A percentile compares a stretch with the other conserved stretches of the same genome.
phyloP scores from a whole-genome alignment of 2,888 invertebrate species.

The Gasteruption jaculator region DNA sequence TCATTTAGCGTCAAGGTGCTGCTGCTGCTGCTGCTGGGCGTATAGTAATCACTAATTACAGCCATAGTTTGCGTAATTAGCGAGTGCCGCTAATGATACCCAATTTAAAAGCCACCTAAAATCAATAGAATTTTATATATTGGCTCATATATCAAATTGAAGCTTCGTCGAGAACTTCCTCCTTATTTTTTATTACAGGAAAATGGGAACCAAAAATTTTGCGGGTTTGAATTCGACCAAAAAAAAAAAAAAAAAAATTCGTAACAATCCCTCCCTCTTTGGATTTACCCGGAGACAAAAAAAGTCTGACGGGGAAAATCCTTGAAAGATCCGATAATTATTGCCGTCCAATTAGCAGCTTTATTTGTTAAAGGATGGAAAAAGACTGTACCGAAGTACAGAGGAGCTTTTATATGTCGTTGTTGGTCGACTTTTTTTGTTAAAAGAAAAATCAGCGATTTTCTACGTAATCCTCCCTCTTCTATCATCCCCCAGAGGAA shows the following conservation, averaged over 20 bases:
- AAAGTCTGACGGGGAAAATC: constrained; percentile 6
- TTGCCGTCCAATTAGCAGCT: constrained; percentile 36
- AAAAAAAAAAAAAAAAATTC: no score
- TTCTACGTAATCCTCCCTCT: constrained; percentile 17
- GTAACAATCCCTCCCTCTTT: constrained; percentile 18
- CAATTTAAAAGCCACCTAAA: no score
- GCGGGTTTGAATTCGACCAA: no score
- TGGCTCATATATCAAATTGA: no score
- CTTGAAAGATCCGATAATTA: constrained; percentile 32
- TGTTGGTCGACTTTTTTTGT: constrained; percentile 26
- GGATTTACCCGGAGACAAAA: constrained; percentile 10
- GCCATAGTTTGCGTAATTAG: constrained; percentile 45
- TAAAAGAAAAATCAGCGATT: constrained; percentile 39
- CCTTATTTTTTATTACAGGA: no score
- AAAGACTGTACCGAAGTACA: background rate
- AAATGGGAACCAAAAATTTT: no score
- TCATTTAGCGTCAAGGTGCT: no score
- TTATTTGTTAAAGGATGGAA: constrained; percentile 16
- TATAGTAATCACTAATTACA: constrained; percentile 49
- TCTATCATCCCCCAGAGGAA: constrained; percentile 10
- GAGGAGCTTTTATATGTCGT: constrained; percentile 4
- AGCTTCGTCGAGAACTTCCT: no score
- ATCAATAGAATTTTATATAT: no score
- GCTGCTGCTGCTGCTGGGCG: no score
- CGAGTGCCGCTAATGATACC: no score